Evolutionary conservation across 2,113 vertebrate genomes (phyloP), one percentile per base, ranked within the genome.

Genomic region (Gymnocephalus cernua): DNA sequence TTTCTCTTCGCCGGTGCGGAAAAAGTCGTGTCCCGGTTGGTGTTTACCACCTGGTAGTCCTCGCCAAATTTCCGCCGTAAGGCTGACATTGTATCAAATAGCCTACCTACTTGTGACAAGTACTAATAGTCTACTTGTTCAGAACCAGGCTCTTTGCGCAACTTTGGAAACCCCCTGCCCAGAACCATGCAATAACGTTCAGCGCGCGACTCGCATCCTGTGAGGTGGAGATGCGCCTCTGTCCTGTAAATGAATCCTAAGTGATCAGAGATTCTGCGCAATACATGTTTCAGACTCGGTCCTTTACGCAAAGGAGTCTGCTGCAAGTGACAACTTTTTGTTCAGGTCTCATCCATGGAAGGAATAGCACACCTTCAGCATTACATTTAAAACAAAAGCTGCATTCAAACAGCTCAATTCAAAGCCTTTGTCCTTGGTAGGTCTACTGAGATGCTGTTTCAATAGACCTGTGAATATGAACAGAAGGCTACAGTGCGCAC

Each of bases 11-110:
- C 93, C n/a, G 92, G 95, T 3, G 95, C 94, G 9, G 94, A 92
- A 69, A 94, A 95, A 59, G 91, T 82, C 50, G 88, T 54, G 27
- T 75, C 64, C 38, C 79, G 77, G 61, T 91, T 88, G 19, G 93
- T 95, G 87, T 94, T 96, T 18, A 97, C 96, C 21, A 94, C 96
- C 91, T 95, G 95, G 81, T 97, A 97, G 84, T 97, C 96, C 54
- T 96, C 96, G 0, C 96, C 96, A 21, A 96, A 95, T 94, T 96
- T 96, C 86, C 96, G 94, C 50, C 96, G 90, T 78, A 96, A 68
- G 3, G 95, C 93, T 18, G 96, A 93, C 96, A 97, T 97, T 7
- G 69, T 84, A 11, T 41, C 38, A 41, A 48, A 70, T 11, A 41
- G 38, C 38, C 38, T 72, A 21, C 48, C 32, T 27, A 29, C 41